phyloP scores from a whole-genome alignment of 2,888 invertebrate species.

The Trichacis sp. region DNA sequence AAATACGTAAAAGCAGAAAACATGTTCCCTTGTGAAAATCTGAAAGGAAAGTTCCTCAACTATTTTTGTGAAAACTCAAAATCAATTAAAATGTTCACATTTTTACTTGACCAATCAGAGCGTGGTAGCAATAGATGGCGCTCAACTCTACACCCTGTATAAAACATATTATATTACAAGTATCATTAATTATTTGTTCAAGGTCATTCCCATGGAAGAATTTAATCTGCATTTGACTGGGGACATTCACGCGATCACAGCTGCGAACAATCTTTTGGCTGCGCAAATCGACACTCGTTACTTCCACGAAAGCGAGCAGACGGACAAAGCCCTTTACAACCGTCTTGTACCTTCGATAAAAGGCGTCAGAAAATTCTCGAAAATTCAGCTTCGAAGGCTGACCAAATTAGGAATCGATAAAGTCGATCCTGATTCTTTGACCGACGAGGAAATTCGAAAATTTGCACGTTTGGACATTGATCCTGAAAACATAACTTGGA shows the following conservation, averaged over 20 bases:
- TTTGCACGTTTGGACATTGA: slow-evolving; percentile 94
- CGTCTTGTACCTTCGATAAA: slow-evolving; percentile 89
- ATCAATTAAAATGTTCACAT: too few species aligned
- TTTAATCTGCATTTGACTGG: slow-evolving; percentile 98
- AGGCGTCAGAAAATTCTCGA: slow-evolving; percentile 84
- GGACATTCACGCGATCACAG: slow-evolving; percentile 98
- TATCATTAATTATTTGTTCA: too few species aligned
- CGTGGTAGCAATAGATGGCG: too few species aligned
- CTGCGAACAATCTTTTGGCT: slow-evolving; percentile 96
- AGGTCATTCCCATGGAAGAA: slow-evolving; percentile 99
- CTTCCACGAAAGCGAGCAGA: slow-evolving; percentile 96
- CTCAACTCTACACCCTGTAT: too few species aligned
- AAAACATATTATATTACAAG: too few species aligned
- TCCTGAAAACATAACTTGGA: slow-evolving; percentile 90
- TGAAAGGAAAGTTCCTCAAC: too few species aligned
- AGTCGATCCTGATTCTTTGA: slow-evolving; percentile 85
- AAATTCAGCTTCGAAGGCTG: slow-evolving; percentile 85
- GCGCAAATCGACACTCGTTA: slow-evolving; percentile 97
- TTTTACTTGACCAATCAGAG: too few species aligned
- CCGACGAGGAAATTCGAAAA: slow-evolving; percentile 79
- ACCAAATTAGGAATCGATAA: slow-evolving; percentile 84
- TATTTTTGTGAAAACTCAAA: too few species aligned
- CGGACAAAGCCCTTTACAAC: slow-evolving; percentile 85
- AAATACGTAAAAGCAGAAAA: too few species aligned
- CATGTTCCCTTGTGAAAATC: too few species aligned